These are phyloP conservation scores for Sebastes variabilis DNA, from an alignment of 2,797 vertebrate genomes.

Conservation along the genomic window DNA sequence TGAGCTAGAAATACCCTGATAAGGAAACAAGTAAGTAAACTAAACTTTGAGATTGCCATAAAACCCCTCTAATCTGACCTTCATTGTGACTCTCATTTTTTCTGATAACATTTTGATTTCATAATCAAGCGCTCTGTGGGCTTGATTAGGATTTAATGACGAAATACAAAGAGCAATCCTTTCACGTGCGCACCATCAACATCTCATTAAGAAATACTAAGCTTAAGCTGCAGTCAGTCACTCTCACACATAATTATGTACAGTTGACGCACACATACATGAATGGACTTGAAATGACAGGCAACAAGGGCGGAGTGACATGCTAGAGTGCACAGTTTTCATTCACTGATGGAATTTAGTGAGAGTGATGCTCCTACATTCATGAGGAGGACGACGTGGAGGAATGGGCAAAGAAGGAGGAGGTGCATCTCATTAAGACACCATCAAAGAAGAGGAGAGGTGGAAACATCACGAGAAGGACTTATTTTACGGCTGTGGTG, in stretches of 20 bases:
- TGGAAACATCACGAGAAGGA: background rate
- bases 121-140: background rate
- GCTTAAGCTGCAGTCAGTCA: background rate
- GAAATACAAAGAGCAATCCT: background rate
- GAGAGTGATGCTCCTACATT: background rate
- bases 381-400: background rate
- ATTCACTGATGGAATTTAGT: constrained; percentile 13
- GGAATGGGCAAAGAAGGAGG: background rate
- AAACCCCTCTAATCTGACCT: background rate
- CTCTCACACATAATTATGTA: background rate
- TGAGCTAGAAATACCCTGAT: background rate
- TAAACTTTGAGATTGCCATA: background rate
- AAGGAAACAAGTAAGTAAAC: background rate
- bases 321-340: background rate
- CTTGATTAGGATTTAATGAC: background rate
- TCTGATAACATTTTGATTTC: background rate
- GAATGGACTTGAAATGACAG: constrained; percentile 8
- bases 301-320: constrained; percentile 43
- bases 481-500: background rate
- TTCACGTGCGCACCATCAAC: background rate
- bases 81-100: background rate
- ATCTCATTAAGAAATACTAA: constrained; percentile 4
- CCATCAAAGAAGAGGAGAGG: background rate
- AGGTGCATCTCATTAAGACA: background rate
- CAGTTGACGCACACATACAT: background rate